Base-by-base conservation (phyloP, 2,888 invertebrate species). In the Blomia tropicalis region DNA sequence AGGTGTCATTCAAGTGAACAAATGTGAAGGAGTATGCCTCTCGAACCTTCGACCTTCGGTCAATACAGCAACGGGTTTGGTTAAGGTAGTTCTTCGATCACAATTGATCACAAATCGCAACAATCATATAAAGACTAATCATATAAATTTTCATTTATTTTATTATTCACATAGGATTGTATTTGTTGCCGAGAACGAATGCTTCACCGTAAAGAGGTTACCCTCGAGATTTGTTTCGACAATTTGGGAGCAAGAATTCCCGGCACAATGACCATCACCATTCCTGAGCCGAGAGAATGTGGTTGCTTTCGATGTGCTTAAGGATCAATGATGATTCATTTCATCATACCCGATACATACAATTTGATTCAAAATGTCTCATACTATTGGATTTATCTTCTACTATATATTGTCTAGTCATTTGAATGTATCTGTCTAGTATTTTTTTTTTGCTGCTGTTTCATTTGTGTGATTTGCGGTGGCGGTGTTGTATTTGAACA, bases 41-140 rank as follows among this genome's bases (percentile, higher is more conserved):
- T 92, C 91, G 67, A 88, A 88, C 76, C 88, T 91, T 56, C 87
- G 89, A 71, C 90, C 91, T 1, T 89, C 88, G 58, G 87, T 90
- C 36, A 82, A 85, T 64, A 84, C 88, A 19, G 81, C 86, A 3
- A 87, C 87, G 44, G 90, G 90, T 69, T 90, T 91, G 77, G 77
- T 86, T 66, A 91, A 90, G 81, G 86, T 85, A 58, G 29, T 51
- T n/a, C n/a, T n/a, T n/a, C n/a, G n/a, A n/a, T n/a, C 22, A 5
- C n/a, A 30, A 5, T 47, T 30, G 5, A 54, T 29, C 25, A 7
- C n/a, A 29, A 29, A 30, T 43, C 29, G n/a, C n/a, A n/a, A n/a
- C n/a, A n/a, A n/a, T 60, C 23, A 2, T 17, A 2, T 25, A 19
- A 11, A 19, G 25, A 11, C n/a, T 47, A 47, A 47, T 11, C 7